phyloP scores from a whole-genome alignment of 2,113 vertebrate species.

The Ursus arctos region DNA sequence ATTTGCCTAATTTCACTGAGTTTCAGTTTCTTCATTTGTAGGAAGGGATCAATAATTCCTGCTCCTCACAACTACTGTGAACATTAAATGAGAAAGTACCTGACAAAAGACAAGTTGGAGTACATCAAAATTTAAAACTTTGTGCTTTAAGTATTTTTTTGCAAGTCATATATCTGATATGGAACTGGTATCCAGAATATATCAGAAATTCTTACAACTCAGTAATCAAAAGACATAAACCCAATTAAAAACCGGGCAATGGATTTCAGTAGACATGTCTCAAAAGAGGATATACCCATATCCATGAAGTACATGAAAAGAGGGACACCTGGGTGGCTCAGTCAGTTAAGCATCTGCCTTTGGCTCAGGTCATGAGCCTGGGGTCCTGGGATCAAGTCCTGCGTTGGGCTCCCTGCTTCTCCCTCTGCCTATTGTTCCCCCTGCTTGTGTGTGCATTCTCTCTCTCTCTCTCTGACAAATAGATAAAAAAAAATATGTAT shows the following conservation, averaged over 20 bases:
- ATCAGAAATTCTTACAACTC: neutral
- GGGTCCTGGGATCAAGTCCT: no score
- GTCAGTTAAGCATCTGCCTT: no score
- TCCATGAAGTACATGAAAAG: neutral
- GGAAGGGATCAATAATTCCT: neutral
- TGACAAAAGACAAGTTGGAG: neutral
- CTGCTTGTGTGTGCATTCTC: no score
- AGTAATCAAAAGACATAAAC: neutral
- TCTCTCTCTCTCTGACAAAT: no score
- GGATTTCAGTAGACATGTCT: neutral
- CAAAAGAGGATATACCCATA: neutral
- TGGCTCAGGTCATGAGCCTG: no score
- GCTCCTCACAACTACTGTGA: neutral
- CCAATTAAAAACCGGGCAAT: neutral
- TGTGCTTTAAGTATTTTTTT: neutral
- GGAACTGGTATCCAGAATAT: neutral
- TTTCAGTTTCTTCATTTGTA: neutral
- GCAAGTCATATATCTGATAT: neutral
- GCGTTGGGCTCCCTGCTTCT: no score
- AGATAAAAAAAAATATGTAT: no score
- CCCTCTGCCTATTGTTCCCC: no score
- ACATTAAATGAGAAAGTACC: neutral
- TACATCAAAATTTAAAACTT: constrained; percentile 3
- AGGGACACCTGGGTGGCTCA: no score
- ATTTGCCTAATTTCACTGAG: neutral